Percentiles rank a stretch among this genome's conserved stretches.
Conservation (phyloP, 2,888 invertebrate species). For the Meganola albula region DNA sequence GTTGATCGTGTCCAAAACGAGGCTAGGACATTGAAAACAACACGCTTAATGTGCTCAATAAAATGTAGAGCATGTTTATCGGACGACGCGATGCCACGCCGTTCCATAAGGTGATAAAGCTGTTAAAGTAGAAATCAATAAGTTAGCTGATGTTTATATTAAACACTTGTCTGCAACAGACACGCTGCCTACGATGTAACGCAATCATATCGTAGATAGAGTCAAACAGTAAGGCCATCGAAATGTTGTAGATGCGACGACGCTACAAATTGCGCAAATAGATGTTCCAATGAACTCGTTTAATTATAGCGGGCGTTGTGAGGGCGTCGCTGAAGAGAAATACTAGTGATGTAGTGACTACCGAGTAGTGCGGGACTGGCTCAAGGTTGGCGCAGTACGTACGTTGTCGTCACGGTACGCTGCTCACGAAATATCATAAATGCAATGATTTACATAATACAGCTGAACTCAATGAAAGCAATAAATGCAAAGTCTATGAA, state of each 20-base stretch:
- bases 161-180: too few species aligned
- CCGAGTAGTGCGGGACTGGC: slow-evolving; percentile 42
- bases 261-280: slow-evolving; percentile 75
- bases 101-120: neutral
- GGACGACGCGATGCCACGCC: too few species aligned
- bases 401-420: slow-evolving; percentile 34
- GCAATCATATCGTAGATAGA: slow-evolving; percentile 28
- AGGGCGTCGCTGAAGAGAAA: slow-evolving; percentile 59
- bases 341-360: slow-evolving; percentile 42
- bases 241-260: slow-evolving; percentile 64
- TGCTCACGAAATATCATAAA: slow-evolving; percentile 40
- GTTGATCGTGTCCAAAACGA: slow-evolving; percentile 34
- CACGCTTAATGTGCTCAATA: slow-evolving; percentile 17
- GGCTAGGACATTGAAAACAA: slow-evolving; percentile 38
- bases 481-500: too few species aligned
- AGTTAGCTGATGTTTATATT: too few species aligned
- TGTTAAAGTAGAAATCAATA: too few species aligned
- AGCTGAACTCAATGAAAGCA: too few species aligned
- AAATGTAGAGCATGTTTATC: slow-evolving; percentile 8
- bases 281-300: slow-evolving; percentile 78
- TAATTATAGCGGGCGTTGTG: slow-evolving; percentile 73
- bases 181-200: too few species aligned
- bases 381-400: slow-evolving; percentile 50
- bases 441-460: too few species aligned
- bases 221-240: slow-evolving; percentile 63